Conservation (phyloP, 2,888 invertebrate species). For the Leucania comma region DNA sequence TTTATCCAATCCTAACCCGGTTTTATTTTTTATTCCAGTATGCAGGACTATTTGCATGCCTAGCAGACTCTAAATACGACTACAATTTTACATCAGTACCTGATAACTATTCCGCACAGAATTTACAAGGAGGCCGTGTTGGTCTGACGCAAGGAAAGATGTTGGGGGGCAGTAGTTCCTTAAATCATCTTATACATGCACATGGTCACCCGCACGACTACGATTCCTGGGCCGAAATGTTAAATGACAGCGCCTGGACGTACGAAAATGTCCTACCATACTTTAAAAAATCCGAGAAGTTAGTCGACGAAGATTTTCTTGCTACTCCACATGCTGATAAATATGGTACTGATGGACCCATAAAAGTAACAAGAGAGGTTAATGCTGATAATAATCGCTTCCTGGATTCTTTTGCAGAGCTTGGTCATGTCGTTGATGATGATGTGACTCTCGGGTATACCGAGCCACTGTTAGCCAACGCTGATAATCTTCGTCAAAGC, state of each 20-base stretch:
- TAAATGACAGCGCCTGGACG: conserved; percentile 40
- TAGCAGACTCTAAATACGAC: conserved; percentile 25
- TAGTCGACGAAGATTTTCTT: conserved; percentile 32
- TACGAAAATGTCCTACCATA: conserved; percentile 39
- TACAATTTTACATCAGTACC: conserved; percentile 36
- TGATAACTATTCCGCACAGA: conserved; percentile 30
- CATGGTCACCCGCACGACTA: conserved; percentile 21
- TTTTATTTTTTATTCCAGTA: conserved; percentile 1
- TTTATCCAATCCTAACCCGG: not conserved
- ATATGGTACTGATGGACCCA: conserved; percentile 57
- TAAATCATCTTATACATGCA: conserved; percentile 36
- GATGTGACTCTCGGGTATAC: conserved; percentile 54
- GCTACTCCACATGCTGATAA: conserved; percentile 23
- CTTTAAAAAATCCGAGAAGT: conserved; percentile 48
- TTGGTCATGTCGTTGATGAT: conserved; percentile 53
- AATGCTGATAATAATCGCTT: not conserved
- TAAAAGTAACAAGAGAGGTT: conserved; percentile 48
- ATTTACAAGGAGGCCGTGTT: conserved; percentile 8
- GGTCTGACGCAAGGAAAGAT: conserved; percentile 43
- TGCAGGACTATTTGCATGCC: conserved; percentile 3
- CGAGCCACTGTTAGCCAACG: conserved; percentile 59
- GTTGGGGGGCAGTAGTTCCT: conserved; percentile 44
- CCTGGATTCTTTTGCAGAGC: conserved; percentile 44
- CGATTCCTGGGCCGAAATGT: conserved; percentile 25
- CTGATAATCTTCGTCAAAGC: conserved; percentile 61